Conservation (phyloP, 2,888 invertebrate species). For the Trilocha varians region DNA sequence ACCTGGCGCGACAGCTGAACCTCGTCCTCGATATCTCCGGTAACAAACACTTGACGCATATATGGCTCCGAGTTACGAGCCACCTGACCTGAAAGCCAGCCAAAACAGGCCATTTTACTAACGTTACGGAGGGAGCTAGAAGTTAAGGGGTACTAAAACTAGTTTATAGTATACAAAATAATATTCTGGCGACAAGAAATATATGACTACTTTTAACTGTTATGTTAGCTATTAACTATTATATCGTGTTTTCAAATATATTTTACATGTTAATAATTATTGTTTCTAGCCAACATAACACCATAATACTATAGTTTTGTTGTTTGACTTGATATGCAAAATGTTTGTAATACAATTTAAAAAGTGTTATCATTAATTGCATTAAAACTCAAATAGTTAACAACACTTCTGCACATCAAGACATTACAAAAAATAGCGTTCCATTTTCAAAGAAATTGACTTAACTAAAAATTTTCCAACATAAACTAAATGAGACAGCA, state of each 20-base stretch:
- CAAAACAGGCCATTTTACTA: constrained; percentile 54
- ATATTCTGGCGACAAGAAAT: background rate
- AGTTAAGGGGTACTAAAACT: constrained; percentile 6
- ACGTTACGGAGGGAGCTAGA: constrained; percentile 22
- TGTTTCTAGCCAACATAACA: background rate
- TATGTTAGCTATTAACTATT: background rate
- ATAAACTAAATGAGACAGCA: background rate
- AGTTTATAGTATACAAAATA: background rate
- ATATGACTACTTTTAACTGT: background rate
- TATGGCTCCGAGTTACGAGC: constrained; percentile 96
- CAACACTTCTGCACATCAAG: background rate
- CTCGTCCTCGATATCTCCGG: constrained; percentile 76
- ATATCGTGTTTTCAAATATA: too few species aligned
- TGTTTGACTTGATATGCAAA: background rate
- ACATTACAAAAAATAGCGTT: background rate
- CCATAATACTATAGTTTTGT: background rate
- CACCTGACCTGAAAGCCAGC: constrained; percentile 79
- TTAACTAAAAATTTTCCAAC: background rate
- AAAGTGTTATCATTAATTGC: background rate
- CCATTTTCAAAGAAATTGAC: background rate
- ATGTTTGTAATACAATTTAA: background rate
- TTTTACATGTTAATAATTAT: too few species aligned
- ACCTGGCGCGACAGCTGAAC: constrained; percentile 79
- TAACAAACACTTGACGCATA: constrained; percentile 94
- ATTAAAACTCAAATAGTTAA: background rate